These are phyloP conservation scores for Phyllostomus hastatus DNA, from an alignment of 2,113 vertebrate genomes.

Conservation along the genomic window DNA sequence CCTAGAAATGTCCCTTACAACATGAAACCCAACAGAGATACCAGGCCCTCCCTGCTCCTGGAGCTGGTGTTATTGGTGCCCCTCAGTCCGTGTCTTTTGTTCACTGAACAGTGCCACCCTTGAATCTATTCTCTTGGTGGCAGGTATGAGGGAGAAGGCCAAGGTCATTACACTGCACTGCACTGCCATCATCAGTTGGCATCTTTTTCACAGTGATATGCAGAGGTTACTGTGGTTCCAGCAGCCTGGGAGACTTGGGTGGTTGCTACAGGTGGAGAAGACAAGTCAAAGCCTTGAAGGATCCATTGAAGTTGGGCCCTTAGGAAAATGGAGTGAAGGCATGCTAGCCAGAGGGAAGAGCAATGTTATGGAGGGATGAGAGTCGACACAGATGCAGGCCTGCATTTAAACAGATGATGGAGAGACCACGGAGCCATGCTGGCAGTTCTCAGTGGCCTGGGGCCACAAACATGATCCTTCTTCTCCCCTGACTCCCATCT, in stretches of 20 bases:
- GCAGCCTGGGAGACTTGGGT: background rate
- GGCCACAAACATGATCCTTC: fast-evolving
- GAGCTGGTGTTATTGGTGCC: fast-evolving
- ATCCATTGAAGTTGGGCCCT: background rate
- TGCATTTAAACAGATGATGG: background rate
- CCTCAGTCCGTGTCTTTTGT: background rate
- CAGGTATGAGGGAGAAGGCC: background rate
- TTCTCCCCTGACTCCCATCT: background rate
- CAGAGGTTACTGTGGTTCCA: background rate
- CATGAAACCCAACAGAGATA: background rate
- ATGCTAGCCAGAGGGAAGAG: background rate
- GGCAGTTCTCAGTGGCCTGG: background rate
- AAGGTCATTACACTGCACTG: fast-evolving
- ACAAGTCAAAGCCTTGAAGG: background rate
- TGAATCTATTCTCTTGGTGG: background rate
- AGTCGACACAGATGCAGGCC: background rate
- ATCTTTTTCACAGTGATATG: background rate
- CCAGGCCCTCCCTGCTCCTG: background rate
- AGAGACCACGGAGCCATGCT: background rate
- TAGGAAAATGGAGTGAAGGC: background rate
- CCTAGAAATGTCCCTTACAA: background rate
- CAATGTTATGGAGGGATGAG: fast-evolving
- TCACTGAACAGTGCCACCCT: background rate
- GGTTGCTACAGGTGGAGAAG: background rate
- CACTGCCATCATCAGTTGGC: fast-evolving